Evolutionary conservation across 2,113 vertebrate genomes (phyloP).

Genomic region (Arothron firmamentum): DNA sequence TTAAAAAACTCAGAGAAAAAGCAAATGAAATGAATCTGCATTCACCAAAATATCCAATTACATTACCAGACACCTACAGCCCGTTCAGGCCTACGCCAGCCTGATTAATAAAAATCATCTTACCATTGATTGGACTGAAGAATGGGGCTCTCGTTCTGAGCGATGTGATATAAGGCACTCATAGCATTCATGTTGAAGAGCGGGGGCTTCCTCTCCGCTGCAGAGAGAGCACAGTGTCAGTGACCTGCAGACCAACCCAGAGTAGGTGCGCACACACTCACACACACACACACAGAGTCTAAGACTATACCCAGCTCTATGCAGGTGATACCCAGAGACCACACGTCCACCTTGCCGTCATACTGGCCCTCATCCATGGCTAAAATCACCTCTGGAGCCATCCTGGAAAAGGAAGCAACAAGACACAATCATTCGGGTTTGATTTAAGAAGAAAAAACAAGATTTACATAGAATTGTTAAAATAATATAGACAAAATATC

Average conservation of each 20-base stretch:
- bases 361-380: conserved; percentile 95
- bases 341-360: conserved; percentile 91
- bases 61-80: no score
- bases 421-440: neutral
- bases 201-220: conserved; percentile 91
- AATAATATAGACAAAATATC: no score
- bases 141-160: conserved; percentile 89
- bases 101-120: conserved; percentile 32
- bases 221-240: neutral
- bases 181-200: conserved; percentile 96
- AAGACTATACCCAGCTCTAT: conserved; percentile 82
- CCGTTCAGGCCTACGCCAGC: no score
- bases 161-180: conserved; percentile 97
- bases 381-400: conserved; percentile 91
- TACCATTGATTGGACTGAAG: conserved; percentile 92
- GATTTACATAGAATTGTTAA: neutral
- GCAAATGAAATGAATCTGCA: no score
- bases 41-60: no score
- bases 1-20: no score
- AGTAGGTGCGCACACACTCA: neutral
- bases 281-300: neutral
- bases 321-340: conserved; percentile 90
- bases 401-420: conserved; percentile 66
- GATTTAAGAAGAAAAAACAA: neutral
- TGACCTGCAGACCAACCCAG: neutral